Evolutionary conservation across 2,888 invertebrate genomes (phyloP).

Genomic region (Trypoxylon attenuatum): DNA sequence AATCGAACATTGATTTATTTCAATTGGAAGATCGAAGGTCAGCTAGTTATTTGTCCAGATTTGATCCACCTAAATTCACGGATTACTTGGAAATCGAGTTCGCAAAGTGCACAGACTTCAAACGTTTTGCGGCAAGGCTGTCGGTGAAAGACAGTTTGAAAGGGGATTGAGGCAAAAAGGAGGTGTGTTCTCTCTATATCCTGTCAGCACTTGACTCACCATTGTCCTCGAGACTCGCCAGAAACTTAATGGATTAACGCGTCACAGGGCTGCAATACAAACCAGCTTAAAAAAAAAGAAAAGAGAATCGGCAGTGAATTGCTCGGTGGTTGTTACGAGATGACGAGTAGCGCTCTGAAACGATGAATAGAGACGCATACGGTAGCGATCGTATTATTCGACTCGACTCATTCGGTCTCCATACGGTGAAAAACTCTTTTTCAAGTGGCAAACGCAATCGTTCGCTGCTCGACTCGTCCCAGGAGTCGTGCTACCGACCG

Average conservation of each 20-base stretch:
- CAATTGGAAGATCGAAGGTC: no score
- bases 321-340: not conserved
- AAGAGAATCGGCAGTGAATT: not conserved
- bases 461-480: constrained; percentile 21
- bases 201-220: not conserved
- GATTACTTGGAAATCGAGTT: no score
- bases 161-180: no score
- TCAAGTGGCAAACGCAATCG: constrained; percentile 17
- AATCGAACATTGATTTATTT: no score
- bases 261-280: not conserved
- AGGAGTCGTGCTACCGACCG: constrained; percentile 13
- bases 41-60: no score
- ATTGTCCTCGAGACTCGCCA: not conserved
- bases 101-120: no score
- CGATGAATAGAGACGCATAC: not conserved
- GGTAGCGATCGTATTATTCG: constrained; percentile 9
- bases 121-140: no score
- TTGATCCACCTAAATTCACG: no score
- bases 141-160: no score
- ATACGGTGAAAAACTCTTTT: constrained; percentile 22
- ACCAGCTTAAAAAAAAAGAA: not conserved
- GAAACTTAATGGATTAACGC: not conserved
- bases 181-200: no score
- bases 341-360: not conserved
- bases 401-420: constrained; percentile 6